Evolutionary conservation across 2,888 invertebrate genomes (phyloP), one percentile per base, ranked within the genome.

Genomic region (Erebia aethiops): DNA sequence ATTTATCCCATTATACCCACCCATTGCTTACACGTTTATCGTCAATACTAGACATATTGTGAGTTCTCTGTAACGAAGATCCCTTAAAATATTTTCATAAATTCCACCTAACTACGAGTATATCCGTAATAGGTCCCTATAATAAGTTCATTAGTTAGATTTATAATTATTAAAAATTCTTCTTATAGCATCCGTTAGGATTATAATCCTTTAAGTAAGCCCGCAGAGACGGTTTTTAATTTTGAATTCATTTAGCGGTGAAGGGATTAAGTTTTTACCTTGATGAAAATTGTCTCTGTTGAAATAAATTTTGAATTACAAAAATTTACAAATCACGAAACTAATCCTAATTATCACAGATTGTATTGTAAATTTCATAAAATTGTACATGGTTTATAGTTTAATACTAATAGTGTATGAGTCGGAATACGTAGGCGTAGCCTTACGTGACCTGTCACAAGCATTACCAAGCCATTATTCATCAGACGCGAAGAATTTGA

Each of bases 371-470:
- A 51, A 51, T 51, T 7, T 51, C 51, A 51, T 51, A n/a, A 3
- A 51, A 16, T n/a, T 13, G 56, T 56, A 21, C 43, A 56, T 56
- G 14, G 54, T 14, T 57, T 66, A 57, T 70, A n/a, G 35, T 75
- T 70, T 63, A 70, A 71, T 72, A 61, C 9, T 8, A 43, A 43
- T 43, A 43, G 43, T 43, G 1, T 63, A 72, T 74, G 72, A 69
- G 71, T 72, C 65, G 69, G 56, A 70, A 73, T 73, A 71, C 51
- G 71, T 72, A 67, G 71, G 68, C 69, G 67, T 67, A 58, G 63
- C 46, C 52, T 79, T 76, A 76, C 80, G 78, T 80, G 77, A 78
- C 76, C 76, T 75, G 78, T 80, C 80, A 75, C 75, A 73, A 75
- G 75, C 75, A 75, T 78, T 78, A 78, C 75, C 60, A 64, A 73